These are phyloP conservation scores for Argya squamiceps DNA, from an alignment of 2,797 vertebrate species.

Conservation along the genomic window DNA sequence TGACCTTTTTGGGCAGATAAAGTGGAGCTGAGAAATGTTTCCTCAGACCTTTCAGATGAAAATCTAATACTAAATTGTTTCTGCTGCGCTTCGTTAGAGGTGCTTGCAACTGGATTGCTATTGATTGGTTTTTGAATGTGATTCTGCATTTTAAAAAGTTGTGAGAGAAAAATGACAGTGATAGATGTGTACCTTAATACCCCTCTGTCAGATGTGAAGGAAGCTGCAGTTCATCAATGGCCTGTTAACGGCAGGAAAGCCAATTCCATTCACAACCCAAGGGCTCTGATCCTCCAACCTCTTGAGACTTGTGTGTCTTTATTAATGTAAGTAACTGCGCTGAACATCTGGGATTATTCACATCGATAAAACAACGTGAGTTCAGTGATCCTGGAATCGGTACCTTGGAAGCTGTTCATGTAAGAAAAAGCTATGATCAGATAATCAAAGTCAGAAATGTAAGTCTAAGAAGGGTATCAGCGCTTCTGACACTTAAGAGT, in stretches of 20 bases:
- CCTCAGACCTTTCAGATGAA: neutral
- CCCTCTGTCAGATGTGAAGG: neutral
- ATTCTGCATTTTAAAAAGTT: slow-evolving; percentile 38
- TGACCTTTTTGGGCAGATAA: neutral
- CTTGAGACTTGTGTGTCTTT: neutral
- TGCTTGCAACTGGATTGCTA: neutral
- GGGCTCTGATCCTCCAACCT: neutral
- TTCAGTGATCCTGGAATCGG: neutral
- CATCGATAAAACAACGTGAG: fast-evolving
- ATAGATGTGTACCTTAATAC: neutral
- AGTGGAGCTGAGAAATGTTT: neutral
- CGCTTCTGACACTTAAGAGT: neutral
- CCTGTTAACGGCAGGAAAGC: slow-evolving; percentile 21
- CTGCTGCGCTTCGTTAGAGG: neutral
- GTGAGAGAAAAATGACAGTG: slow-evolving; percentile 10
- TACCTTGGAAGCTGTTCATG: neutral
- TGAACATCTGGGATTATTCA: neutral
- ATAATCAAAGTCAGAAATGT: neutral
- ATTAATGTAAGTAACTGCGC: neutral
- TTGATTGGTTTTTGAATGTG: slow-evolving; percentile 30
- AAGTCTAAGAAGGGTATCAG: neutral
- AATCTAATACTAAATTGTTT: slow-evolving; percentile 33
- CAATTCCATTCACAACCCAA: neutral
- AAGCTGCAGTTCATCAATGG: slow-evolving; percentile 30
- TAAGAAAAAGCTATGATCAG: neutral